Percentiles rank a stretch among this genome's conserved stretches.
These are phyloP conservation scores for Linnaemya tessellans DNA, from an alignment of 2,888 invertebrate genomes.

Conservation along the genomic window DNA sequence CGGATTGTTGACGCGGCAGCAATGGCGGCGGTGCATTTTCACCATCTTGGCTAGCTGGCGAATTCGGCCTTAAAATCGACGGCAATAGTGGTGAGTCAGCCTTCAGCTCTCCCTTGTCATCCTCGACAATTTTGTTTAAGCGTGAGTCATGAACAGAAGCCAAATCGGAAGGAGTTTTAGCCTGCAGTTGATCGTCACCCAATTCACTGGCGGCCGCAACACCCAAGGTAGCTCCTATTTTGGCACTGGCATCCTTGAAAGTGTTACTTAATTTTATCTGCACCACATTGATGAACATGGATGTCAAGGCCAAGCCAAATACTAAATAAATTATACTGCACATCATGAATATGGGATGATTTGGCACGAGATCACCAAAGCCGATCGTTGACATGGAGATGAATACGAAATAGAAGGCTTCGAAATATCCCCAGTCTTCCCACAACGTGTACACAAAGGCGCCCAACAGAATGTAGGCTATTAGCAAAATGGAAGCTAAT, in stretches of 20 bases:
- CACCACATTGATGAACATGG: conserved; percentile 98
- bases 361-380: conserved; percentile 96
- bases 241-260: conserved; percentile 92
- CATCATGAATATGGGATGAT: conserved; percentile 94
- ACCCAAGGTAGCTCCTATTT: conserved; percentile 93
- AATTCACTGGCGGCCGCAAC: conserved; percentile 85
- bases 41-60: conserved; percentile 71
- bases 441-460: conserved; percentile 90
- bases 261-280: conserved; percentile 92
- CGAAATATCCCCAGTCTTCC: conserved; percentile 95
- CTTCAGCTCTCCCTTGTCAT: conserved; percentile 56
- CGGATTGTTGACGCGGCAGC: conserved; percentile 75
- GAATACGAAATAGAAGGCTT: conserved; percentile 98
- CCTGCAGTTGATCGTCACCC: conserved; percentile 74
- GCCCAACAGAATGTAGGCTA: conserved; percentile 94
- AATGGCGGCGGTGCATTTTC: conserved; percentile 77
- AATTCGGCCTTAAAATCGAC: conserved; percentile 75
- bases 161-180: conserved; percentile 78
- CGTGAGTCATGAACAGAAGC: conserved; percentile 79
- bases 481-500: conserved; percentile 91
- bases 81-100: conserved; percentile 63
- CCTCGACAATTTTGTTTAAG: conserved; percentile 79
- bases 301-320: conserved; percentile 96
- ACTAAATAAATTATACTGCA: conserved; percentile 95
- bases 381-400: conserved; percentile 98